Percentiles rank a stretch among this genome's conserved stretches.
Evolutionary conservation across 2,888 invertebrate species (phyloP).

Genomic region (Nomada goodeniana): DNA sequence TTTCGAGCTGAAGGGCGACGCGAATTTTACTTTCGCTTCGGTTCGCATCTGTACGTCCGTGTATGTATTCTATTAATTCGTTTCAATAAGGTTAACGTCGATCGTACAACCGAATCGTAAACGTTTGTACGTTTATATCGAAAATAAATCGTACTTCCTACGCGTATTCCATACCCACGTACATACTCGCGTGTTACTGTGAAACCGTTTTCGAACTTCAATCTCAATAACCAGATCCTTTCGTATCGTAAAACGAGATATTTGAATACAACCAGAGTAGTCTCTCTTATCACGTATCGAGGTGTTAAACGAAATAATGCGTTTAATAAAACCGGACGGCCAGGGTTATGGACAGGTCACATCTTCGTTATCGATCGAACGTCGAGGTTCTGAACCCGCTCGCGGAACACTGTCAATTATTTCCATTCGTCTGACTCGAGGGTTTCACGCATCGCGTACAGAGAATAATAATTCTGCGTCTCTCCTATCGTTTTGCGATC

Average conservation of each 20-base stretch:
- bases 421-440: conserved; percentile 36
- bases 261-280: not conserved
- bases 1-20: not conserved
- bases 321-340: not conserved
- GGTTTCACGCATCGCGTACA: conserved; percentile 42
- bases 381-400: conserved; percentile 13
- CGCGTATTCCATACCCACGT: not conserved
- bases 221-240: conserved; percentile 7
- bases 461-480: conserved; percentile 52
- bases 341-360: not conserved
- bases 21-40: not conserved
- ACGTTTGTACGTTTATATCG: conserved; percentile 25
- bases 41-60: not conserved
- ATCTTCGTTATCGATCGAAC: conserved; percentile 12
- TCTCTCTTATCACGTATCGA: no score
- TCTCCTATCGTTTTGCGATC: conserved; percentile 20
- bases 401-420: conserved; percentile 20
- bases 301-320: no score
- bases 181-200: conserved; percentile 2
- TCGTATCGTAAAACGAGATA: not conserved
- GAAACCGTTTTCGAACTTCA: conserved; percentile 5
- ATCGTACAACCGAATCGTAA: conserved; percentile 10
- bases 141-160: conserved; percentile 13
- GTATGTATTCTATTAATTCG: not conserved
- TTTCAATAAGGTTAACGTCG: conserved; percentile 14